Base-by-base conservation (phyloP, 2,113 vertebrate genomes). In the Myotis davidii region DNA sequence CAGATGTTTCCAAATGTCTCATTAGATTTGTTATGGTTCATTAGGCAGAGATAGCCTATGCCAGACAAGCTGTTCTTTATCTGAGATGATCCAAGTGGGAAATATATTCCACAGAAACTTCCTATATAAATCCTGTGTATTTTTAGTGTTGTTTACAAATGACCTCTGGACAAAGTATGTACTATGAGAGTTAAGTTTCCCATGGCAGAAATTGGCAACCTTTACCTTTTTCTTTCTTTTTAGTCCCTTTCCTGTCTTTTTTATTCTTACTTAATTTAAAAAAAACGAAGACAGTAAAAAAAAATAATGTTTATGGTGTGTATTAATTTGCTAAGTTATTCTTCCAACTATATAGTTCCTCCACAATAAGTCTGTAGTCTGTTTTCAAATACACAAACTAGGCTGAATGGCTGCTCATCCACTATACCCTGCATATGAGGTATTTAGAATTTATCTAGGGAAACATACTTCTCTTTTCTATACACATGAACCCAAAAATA, bases 391-490 rank as follows among this genome's bases (percentile, higher is more conserved):
- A 39, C 14, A 82, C 14, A 78, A 83, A 83, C 34, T 54, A 85
- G 50, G 16, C 20, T 23, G n/a, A 45, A 18, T 50, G 39, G 23
- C 16, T 81, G 45, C 32, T 65, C 42, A 76, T 37, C 70, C 25
- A 73, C 45, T 59, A 12, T 69, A 42, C 42, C 4, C 37, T 72
- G 3, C 18, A 39, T 20, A 14, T 17, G 50, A 91, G 6, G 32
- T 23, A 88, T 21, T 78, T 72, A 79, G 52, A 92, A 84, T 91
- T 96, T 97, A 97, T 97, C 97, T 95, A 84, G 56, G 94, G 83
- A 91, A 92, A 61, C 96, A 91, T 39, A 85, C 32, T 79, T 96
- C 85, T 95, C n/a, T 82, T 72, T 48, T 48, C 88, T 54, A 90
- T 78, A 91, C 34, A 79, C 82, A 83, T 59, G 82, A 69, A 29